Percentiles rank a stretch among this genome's conserved stretches.
Conservation (phyloP, 2,113 vertebrate species). For the Scomber scombrus region DNA sequence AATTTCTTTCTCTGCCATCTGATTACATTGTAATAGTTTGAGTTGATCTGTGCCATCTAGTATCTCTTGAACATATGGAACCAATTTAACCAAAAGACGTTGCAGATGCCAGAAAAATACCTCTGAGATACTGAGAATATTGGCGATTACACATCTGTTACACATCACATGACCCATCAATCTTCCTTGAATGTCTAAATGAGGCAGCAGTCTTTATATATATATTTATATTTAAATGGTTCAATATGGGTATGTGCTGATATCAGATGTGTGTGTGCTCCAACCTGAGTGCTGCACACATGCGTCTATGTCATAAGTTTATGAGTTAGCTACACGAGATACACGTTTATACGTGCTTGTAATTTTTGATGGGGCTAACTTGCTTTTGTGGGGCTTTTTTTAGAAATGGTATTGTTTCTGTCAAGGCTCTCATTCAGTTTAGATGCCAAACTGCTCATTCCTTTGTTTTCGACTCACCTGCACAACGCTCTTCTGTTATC, state of each 20-base stretch:
- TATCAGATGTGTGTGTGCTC: neutral
- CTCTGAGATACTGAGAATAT: constrained; percentile 7
- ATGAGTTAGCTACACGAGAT: neutral
- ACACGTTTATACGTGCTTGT: neutral
- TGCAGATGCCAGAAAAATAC: constrained; percentile 7
- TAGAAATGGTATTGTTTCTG: neutral
- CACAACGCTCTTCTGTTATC: neutral
- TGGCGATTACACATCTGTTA: constrained; percentile 48
- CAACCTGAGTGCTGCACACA: constrained; percentile 1
- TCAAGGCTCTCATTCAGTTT: neutral
- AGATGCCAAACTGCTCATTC: neutral
- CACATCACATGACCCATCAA: constrained; percentile 21
- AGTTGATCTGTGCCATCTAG: neutral
- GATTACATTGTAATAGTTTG: neutral
- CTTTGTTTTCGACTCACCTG: neutral
- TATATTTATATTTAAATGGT: neutral
- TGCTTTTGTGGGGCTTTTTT: neutral
- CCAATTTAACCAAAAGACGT: neutral
- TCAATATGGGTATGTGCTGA: constrained; percentile 21
- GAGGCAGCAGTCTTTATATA: constrained; percentile 3
- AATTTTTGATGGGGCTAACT: neutral
- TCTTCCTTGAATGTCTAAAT: neutral
- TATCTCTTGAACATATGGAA: neutral
- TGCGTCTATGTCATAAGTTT: neutral
- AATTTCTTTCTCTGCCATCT: neutral